A percentile compares a stretch with the other conserved stretches of the same genome.
These are phyloP conservation scores for Mimas tiliae DNA, from an alignment of 2,888 invertebrate genomes.

Conservation along the genomic window DNA sequence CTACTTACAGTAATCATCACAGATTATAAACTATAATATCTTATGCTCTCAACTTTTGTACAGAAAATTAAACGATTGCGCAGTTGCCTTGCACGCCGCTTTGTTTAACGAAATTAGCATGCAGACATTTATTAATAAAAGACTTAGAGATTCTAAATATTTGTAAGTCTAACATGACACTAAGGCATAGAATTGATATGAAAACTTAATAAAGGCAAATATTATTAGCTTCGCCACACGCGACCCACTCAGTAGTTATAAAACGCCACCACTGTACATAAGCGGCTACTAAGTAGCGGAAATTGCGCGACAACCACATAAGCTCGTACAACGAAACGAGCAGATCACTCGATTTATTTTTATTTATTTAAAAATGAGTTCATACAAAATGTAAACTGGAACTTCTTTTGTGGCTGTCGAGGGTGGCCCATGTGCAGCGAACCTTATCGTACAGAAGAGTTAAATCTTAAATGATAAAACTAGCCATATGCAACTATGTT, in stretches of 20 bases:
- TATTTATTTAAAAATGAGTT: too few species aligned
- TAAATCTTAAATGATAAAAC: conserved; percentile 39
- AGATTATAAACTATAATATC: conserved; percentile 56
- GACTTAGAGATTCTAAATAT: conserved; percentile 38
- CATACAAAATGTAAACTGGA: too few species aligned
- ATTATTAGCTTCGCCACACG: too few species aligned
- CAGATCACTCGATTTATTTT: too few species aligned
- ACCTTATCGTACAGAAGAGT: conserved; percentile 31
- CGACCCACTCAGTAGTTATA: too few species aligned
- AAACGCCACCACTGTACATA: too few species aligned
- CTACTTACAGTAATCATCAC: conserved; percentile 77
- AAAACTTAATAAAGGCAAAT: not conserved
- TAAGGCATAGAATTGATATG: not conserved
- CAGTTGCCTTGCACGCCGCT: conserved; percentile 5
- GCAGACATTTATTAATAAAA: conserved; percentile 1
- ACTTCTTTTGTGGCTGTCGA: too few species aligned
- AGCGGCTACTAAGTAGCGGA: too few species aligned
- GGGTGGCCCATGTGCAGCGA: not conserved
- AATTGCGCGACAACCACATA: too few species aligned
- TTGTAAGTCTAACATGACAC: not conserved
- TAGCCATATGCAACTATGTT: conserved; percentile 53
- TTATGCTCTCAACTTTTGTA: conserved; percentile 33
- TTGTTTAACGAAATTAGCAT: conserved; percentile 1
- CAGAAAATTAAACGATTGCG: conserved; percentile 20
- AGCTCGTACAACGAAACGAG: too few species aligned